Conservation (phyloP, 1,140 invertebrate genomes). For the Drosophila repleta region DNA sequence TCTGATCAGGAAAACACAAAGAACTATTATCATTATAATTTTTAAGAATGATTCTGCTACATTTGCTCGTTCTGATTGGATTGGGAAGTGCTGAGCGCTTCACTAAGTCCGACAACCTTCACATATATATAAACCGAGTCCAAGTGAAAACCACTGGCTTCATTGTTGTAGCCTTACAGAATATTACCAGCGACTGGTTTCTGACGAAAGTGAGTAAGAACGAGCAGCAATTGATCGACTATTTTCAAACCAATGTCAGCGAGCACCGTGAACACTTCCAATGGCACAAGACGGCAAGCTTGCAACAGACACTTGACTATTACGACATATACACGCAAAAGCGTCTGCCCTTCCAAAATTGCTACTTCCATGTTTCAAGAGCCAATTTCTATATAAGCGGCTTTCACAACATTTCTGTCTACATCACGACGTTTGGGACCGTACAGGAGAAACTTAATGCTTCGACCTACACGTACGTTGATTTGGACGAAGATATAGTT, state of each 20-base stretch:
- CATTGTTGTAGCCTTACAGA: conserved; percentile 28
- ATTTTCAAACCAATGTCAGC: conserved; percentile 46
- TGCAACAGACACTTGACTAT: conserved; percentile 30
- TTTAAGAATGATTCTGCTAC: no score
- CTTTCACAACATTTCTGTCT: conserved; percentile 9
- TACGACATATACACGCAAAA: conserved; percentile 14
- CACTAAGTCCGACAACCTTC: not conserved
- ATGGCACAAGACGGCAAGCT: conserved; percentile 32
- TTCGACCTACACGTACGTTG: conserved; percentile 23
- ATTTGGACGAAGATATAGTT: conserved; percentile 1
- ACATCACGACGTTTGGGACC: conserved; percentile 28
- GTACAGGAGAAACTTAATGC: conserved; percentile 8
- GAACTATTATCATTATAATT: no score
- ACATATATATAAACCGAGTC: conserved; percentile 32
- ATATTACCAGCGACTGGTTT: conserved; percentile 34
- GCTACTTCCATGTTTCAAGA: conserved; percentile 40
- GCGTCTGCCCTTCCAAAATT: conserved; percentile 29
- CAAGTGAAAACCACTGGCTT: conserved; percentile 10
- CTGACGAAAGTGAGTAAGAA: conserved; percentile 44
- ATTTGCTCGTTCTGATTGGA: not conserved
- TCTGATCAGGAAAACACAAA: no score
- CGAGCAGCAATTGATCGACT: conserved; percentile 33
- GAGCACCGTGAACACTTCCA: conserved; percentile 27
- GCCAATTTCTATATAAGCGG: conserved; percentile 36
- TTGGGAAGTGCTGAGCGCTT: not conserved